Percentiles rank a stretch among this genome's conserved stretches.
phyloP scores from a whole-genome alignment of 2,888 invertebrate genomes.

The Eubasilissa splendida region DNA sequence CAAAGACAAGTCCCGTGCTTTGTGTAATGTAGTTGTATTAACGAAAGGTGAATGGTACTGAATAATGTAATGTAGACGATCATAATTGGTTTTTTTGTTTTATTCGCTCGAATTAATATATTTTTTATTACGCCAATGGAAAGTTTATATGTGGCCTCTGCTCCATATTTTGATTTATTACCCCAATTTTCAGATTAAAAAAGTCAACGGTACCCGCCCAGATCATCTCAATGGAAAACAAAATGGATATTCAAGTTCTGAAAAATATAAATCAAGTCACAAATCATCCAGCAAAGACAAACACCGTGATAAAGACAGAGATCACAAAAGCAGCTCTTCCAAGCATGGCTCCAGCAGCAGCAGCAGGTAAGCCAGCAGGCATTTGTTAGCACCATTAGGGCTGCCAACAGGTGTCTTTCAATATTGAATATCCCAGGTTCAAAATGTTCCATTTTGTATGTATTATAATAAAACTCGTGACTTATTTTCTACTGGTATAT shows the following conservation, averaged over 20 bases:
- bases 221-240: conserved; percentile 85
- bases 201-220: conserved; percentile 71
- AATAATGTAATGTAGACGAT: conserved; percentile 8
- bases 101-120: conserved; percentile 5
- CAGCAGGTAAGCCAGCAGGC: conserved; percentile 65
- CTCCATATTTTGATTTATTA: conserved; percentile 30
- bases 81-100: background rate
- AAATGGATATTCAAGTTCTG: conserved; percentile 79
- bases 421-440: too few relatives aligned
- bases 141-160: conserved; percentile 17
- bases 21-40: conserved; percentile 60
- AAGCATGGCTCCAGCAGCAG: conserved; percentile 71
- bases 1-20: conserved; percentile 79
- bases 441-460: too few relatives aligned
- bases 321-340: conserved; percentile 73
- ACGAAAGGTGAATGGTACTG: conserved; percentile 50
- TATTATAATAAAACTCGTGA: too few relatives aligned
- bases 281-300: conserved; percentile 81
- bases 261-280: conserved; percentile 75
- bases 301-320: conserved; percentile 78
- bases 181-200: conserved; percentile 49
- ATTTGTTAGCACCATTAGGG: too few relatives aligned
- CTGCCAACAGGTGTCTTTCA: too few relatives aligned
- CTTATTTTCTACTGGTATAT: too few relatives aligned
- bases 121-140: conserved; percentile 27